Base-by-base conservation (phyloP, 2,113 vertebrate genomes). In the Pycnonotus jocosus region DNA sequence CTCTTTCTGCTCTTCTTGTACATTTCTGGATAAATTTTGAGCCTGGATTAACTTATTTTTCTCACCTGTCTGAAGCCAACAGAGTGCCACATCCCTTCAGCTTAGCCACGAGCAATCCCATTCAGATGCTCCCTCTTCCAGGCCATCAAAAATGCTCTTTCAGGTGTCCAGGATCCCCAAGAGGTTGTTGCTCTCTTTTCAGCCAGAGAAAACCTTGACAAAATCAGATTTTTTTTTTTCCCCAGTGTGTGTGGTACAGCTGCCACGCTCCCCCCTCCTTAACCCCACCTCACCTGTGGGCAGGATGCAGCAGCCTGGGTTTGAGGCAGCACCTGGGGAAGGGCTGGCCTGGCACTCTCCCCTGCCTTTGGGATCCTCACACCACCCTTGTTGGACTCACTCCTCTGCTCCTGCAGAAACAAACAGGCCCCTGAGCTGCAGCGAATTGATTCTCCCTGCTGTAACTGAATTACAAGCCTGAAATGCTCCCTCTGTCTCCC, bases 381-480 rank as follows among this genome's bases (percentile, higher is more conserved):
- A 48, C 25, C 70, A 48, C 31, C 7, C 0, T 56, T 15, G 3
- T 12, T 6, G 30, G 85, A 27, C 38, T 83, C 81, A 25, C 69
- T 91, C 47, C 85, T 89, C 61, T 77, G 61, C 68, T 92, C 44
- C 77, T 62, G 86, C 3, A 37, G 38, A 95, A 96, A 90, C 94
- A 95, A 97, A 90, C 95, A 66, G 81, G 62, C 37, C 78, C 90
- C 86, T 68, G 85, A 96, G 93, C 86, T 3, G 30, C 68, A 70
- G 92, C 54, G 3, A 96, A 97, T 96, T 24, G 65, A 96, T 96
- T 97, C 0, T 58, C 69, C 33, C 20, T 6, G 19, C 95, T 86
- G 50, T 94, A 92, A 96, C 88, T 53, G 96, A 90, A 96, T 96
- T 97, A 97, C 96, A 97, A 96, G 92, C 86, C 90, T 94, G 93